Conservation (phyloP, 2,113 vertebrate species). For the Sclerurus mexicanus region DNA sequence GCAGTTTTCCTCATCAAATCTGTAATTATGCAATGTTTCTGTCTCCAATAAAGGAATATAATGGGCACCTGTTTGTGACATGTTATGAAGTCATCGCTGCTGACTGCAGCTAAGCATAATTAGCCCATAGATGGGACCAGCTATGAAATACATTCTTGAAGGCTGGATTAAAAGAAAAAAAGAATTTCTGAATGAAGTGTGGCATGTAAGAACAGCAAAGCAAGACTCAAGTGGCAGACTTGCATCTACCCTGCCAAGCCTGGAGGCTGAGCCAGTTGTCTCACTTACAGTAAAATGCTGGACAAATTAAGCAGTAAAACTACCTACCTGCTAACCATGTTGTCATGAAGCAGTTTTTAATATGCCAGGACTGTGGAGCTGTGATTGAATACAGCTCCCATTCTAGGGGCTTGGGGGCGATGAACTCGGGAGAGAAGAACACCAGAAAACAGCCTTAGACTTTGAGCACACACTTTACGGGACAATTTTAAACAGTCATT, state of each 20-base stretch:
- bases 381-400: background rate
- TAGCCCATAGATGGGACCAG: background rate
- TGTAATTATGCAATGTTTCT: slow-evolving; percentile 66
- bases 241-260: background rate
- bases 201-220: background rate
- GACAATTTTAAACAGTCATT: background rate
- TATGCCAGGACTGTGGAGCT: background rate
- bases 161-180: background rate
- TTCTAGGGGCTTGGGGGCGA: background rate
- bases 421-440: background rate
- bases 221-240: background rate
- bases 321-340: background rate
- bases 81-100: slow-evolving; percentile 10
- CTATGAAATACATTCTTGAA: background rate
- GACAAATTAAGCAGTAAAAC: background rate
- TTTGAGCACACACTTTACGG: background rate
- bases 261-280: background rate
- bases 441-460: background rate
- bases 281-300: background rate
- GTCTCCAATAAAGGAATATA: slow-evolving; percentile 74
- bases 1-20: slow-evolving; percentile 62
- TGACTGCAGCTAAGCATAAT: background rate
- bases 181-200: background rate
- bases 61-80: slow-evolving; percentile 53
- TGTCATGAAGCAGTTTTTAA: background rate